phyloP scores from a whole-genome alignment of 2,797 vertebrate genomes.

The Chelidonichthys spinosus region DNA sequence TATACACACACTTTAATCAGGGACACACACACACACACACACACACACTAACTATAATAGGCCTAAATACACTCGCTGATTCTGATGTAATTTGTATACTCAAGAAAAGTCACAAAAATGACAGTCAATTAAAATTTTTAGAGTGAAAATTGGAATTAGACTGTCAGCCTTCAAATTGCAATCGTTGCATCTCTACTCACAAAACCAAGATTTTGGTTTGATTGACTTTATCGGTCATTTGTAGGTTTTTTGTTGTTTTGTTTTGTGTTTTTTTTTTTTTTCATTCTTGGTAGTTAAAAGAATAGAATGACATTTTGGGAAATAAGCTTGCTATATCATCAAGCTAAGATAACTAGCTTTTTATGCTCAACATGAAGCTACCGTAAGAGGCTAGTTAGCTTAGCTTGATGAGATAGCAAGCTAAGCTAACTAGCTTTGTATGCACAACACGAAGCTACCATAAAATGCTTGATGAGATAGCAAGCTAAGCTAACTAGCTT shows the following conservation, averaged over 20 bases:
- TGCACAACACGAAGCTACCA: too few relatives aligned
- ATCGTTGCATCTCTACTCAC: not conserved
- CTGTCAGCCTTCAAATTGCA: not conserved
- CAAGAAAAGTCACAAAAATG: not conserved
- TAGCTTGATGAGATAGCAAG: too few relatives aligned
- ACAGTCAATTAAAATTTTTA: not conserved
- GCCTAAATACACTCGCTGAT: too few relatives aligned
- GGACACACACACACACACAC: too few relatives aligned
- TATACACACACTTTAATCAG: too few relatives aligned
- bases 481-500: not conserved
- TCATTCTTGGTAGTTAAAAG: conserved; percentile 13
- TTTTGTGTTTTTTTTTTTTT: not conserved
- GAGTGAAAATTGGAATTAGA: too few relatives aligned
- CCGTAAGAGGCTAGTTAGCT: too few relatives aligned
- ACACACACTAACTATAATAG: not conserved
- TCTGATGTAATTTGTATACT: too few relatives aligned
- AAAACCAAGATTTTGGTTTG: not conserved
- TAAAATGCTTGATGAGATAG: too few relatives aligned
- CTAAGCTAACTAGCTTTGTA: not conserved
- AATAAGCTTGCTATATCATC: not conserved
- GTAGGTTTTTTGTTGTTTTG: not conserved
- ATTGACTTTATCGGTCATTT: not conserved
- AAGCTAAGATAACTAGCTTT: not conserved
- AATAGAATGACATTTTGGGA: conserved; percentile 27
- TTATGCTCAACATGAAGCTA: too few relatives aligned